These are phyloP conservation scores for Suricata suricatta DNA, from an alignment of 2,113 vertebrate species.

Conservation along the genomic window DNA sequence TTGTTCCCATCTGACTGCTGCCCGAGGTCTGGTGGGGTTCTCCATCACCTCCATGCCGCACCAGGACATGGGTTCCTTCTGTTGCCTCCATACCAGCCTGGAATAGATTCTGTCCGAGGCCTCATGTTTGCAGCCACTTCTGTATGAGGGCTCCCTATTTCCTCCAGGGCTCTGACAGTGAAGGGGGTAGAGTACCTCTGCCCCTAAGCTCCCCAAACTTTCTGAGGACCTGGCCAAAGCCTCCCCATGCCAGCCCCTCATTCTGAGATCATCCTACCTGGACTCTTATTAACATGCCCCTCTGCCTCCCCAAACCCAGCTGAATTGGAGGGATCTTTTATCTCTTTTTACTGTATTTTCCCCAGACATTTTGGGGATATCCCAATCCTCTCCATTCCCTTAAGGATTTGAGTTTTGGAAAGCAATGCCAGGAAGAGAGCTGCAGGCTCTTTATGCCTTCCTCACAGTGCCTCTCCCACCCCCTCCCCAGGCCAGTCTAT, in stretches of 20 bases:
- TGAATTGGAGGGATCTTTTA: neutral
- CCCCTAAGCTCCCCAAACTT: neutral
- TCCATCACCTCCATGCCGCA: neutral
- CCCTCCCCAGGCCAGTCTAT: neutral
- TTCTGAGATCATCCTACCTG: neutral
- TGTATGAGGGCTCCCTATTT: neutral
- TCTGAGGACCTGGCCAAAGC: neutral
- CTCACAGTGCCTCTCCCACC: neutral
- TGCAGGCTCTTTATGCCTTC: neutral
- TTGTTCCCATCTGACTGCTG: neutral
- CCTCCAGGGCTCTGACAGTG: neutral
- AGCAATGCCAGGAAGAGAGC: neutral
- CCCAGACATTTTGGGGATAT: neutral
- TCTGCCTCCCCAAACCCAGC: neutral
- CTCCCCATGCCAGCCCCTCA: neutral
- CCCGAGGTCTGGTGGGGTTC: neutral
- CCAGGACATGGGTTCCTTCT: neutral
- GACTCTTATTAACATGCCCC: neutral
- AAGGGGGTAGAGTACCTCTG: neutral
- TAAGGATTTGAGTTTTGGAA: neutral
- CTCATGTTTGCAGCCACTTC: neutral
- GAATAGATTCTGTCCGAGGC: neutral
- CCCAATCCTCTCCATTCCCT: neutral
- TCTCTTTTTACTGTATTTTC: neutral
- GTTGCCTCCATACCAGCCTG: neutral